phyloP scores from a whole-genome alignment of 2,797 vertebrate species.

The Rhinophrynus dorsalis region DNA sequence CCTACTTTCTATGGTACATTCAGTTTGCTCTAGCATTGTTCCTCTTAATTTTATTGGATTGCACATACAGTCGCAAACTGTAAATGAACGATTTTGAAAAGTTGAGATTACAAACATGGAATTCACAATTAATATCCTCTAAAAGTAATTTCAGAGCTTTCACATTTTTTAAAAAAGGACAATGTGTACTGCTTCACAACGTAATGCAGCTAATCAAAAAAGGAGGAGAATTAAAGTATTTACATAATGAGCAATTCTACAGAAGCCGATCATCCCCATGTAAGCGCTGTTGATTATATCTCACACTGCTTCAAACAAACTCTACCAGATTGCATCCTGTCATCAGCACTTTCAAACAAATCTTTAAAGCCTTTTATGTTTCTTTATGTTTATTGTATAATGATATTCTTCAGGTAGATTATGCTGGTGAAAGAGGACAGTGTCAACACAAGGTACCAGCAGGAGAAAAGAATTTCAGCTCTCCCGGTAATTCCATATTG shows the following conservation, averaged over 20 bases:
- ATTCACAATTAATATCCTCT: slow-evolving; percentile 81
- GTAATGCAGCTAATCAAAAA: slow-evolving; percentile 85
- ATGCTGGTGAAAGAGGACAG: slow-evolving; percentile 92
- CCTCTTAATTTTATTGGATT: too few species aligned
- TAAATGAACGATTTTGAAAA: slow-evolving; percentile 76
- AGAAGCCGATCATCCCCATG: slow-evolving; percentile 80
- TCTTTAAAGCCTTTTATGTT: slow-evolving; percentile 86
- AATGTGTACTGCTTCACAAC: slow-evolving; percentile 89
- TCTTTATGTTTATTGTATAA: slow-evolving; percentile 91
- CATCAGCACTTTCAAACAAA: slow-evolving; percentile 88
- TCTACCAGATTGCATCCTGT: slow-evolving; percentile 92
- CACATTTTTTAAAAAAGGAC: slow-evolving; percentile 80
- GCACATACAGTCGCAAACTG: slow-evolving; percentile 75
- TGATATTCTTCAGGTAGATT: slow-evolving; percentile 86
- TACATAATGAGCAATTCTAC: slow-evolving; percentile 87
- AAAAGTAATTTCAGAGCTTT: slow-evolving; percentile 80
- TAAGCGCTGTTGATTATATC: slow-evolving; percentile 87
- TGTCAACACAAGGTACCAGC: slow-evolving; percentile 91
- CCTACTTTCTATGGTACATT: too few species aligned
- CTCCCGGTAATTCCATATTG: slow-evolving; percentile 91
- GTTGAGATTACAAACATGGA: slow-evolving; percentile 84
- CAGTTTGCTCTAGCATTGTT: too few species aligned
- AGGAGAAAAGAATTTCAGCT: slow-evolving; percentile 86
- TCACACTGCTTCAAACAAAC: slow-evolving; percentile 84
- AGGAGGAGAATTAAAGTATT: slow-evolving; percentile 83